Conservation (phyloP, 2,888 invertebrate genomes). For the Amphipoea lucens region DNA sequence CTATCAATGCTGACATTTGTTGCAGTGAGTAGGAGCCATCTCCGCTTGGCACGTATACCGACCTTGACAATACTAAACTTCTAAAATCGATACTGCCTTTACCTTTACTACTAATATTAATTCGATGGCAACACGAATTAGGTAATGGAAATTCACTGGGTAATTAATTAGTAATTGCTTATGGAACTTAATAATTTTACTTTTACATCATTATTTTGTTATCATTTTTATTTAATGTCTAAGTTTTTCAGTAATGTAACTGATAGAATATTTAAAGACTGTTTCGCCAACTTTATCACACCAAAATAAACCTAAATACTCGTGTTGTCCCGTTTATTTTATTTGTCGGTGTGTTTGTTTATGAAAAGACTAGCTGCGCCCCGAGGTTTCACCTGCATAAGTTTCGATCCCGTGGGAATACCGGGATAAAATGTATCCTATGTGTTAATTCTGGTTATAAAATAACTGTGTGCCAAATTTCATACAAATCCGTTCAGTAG, state of each 20-base stretch:
- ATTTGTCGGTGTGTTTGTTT: background rate
- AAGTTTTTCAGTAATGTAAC: background rate
- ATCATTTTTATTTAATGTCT: background rate
- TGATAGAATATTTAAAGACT: background rate
- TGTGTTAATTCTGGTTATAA: too few species aligned
- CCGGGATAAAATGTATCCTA: too few species aligned
- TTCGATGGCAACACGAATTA: slow-evolving; percentile 13
- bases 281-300: background rate
- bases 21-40: slow-evolving; percentile 59
- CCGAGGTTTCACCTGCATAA: too few species aligned
- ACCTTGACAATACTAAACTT: slow-evolving; percentile 61
- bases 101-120: background rate
- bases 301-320: too few species aligned
- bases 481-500: too few species aligned
- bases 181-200: background rate
- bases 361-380: too few species aligned
- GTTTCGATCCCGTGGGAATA: too few species aligned
- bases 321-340: background rate
- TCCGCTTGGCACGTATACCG: slow-evolving; percentile 47
- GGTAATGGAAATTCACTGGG: background rate
- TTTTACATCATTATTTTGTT: background rate
- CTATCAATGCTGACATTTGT: slow-evolving; percentile 12
- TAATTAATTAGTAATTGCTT: slow-evolving; percentile 26
- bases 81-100: slow-evolving; percentile 55
- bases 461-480: too few species aligned